phyloP scores from a whole-genome alignment of 2,113 vertebrate genomes.

The Lathamus discolor region DNA sequence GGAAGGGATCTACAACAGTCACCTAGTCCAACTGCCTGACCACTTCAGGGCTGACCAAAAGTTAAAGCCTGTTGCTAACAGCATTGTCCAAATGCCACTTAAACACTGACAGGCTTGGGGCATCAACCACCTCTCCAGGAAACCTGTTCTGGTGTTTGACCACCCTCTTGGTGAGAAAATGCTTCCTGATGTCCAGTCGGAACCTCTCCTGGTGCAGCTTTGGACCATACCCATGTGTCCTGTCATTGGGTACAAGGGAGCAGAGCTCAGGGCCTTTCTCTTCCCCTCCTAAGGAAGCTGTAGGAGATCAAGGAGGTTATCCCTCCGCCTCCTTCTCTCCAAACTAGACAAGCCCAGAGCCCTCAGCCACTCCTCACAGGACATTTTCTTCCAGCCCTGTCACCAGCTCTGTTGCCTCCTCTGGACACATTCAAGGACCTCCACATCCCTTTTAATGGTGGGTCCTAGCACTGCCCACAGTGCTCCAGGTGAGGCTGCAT shows the following conservation, averaged over 20 bases:
- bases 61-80: not conserved
- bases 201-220: too few species aligned
- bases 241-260: too few species aligned
- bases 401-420: not conserved
- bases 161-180: too few species aligned
- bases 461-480: not conserved
- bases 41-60: not conserved
- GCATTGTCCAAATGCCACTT: too few species aligned
- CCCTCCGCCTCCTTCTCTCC: not conserved
- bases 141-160: too few species aligned
- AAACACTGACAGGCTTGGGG: too few species aligned
- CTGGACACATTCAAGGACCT: rapidly evolving
- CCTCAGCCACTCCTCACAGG: not conserved
- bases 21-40: not conserved
- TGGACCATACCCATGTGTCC: too few species aligned
- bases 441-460: too few species aligned
- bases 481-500: too few species aligned
- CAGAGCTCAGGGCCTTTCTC: too few species aligned
- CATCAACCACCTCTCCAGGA: too few species aligned
- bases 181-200: too few species aligned
- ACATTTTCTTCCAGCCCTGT: not conserved
- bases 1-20: not conserved
- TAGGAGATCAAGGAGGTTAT: not conserved
- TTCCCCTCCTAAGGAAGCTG: not conserved
- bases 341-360: not conserved